Base-by-base conservation (phyloP, 2,113 vertebrate species). In the Neogobius melanostomus region DNA sequence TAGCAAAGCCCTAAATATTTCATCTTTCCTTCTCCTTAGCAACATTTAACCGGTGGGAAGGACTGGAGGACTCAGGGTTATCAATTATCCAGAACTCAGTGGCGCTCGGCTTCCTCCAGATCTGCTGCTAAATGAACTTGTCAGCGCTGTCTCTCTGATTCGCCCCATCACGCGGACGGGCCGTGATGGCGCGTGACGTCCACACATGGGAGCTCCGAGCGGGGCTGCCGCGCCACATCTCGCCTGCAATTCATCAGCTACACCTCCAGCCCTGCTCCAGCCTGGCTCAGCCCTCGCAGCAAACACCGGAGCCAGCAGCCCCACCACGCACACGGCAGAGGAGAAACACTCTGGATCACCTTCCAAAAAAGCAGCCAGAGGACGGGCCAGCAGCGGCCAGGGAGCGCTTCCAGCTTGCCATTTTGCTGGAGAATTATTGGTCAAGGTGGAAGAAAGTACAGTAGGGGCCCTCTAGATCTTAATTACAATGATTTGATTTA, bases 171-270 rank as follows among this genome's bases (percentile, higher is more conserved):
- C 84, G 81, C 85, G 80, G 88, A 86, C 88, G 89, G 92, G 88
- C 59, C 2, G 90, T 92, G 90, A 94, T 95, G 81, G 89, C 68
- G 76, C 82, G 65, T 92, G 94, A 95, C 91, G 93, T 94, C 93
- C 90, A 82, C 93, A 92, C 73, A 89, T 91, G 83, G 93, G 90
- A 85, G 89, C 88, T 79, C 89, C 93, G 90, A 84, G 73, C 90
- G 21, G 92, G n/a, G 92, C 94, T 94, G 95, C 94, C 94, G 92
- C 85, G 86, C 90, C 67, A 82, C 84, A 94, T 95, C 90, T 94
- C 10, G 86, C 84, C 89, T 84, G 91, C 76, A 92, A 95, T 94
- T 93, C 90, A 94, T 94, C 94, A 95, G 92, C 90, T 81, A 2
- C 2, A 21, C 42, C 15, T 65, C 74, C 74, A 79, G 83, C 78